Base-by-base conservation (phyloP, 2,113 vertebrate species). In the Nicator chloris region DNA sequence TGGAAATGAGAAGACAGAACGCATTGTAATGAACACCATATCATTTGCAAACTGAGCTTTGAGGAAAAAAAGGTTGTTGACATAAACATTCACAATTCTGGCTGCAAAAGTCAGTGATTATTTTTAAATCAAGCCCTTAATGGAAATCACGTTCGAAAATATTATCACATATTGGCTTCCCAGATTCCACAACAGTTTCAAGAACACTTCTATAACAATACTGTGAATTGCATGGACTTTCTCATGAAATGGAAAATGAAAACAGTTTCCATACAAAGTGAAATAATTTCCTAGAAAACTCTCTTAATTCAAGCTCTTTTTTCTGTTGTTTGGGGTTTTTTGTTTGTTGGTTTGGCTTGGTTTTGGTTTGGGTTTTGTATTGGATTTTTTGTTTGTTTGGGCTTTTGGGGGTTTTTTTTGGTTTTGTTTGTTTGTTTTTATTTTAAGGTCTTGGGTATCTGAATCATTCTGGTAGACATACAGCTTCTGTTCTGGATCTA, bases 401-500 rank as follows among this genome's bases (percentile, higher is more conserved):
- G 22, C 4, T 39, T 60, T 60, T 47, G 10, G n/a, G n/a, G n/a
- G n/a, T 33, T 49, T 61, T 24, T 31, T 64, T 54, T 54, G 2
- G 3, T 49, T 47, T 50, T 12, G 17, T 18, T 24, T 57, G 11
- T 68, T 51, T 30, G n/a, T 44, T 35, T 51, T 82, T 35, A n/a
- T 88, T 77, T 73, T 39, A 69, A 77, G 15, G 9, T 92, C 24
- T 75, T 31, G 21, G 64, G 22, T 31, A 78, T 83, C 72, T 90
- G 76, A 83, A 84, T 91, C 60, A 81, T 95, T 33, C 56, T 83
- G 24, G 27, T 93, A 93, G 79, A 56, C 68, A 57, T 45, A 80
- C 17, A 44, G 56, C 90, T 96, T 88, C 95, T 96, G 82, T 88
- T 93, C 85, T 93, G 86, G 82, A 92, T 81, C 64, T 86, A 68